Percentiles rank a stretch among this genome's conserved stretches.
Conservation (phyloP, 2,888 invertebrate species). For the Nomada goodeniana region DNA sequence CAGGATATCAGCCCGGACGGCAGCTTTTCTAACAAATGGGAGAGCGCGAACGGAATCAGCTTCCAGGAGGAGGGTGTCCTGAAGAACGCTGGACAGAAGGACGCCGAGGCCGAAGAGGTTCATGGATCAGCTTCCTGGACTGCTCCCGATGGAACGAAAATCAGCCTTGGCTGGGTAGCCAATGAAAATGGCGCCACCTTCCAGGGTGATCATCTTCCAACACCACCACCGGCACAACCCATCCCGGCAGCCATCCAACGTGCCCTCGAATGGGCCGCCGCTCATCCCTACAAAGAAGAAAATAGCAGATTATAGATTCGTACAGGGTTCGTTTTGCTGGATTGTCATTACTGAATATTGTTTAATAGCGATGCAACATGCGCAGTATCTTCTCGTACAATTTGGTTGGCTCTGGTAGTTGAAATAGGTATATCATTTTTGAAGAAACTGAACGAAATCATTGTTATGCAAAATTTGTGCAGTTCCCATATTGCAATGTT, state of each 20-base stretch:
- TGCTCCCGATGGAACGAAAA: conserved; percentile 81
- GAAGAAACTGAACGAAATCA: not conserved
- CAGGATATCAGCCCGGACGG: conserved; percentile 77
- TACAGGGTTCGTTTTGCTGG: not conserved
- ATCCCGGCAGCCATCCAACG: conserved; percentile 81
- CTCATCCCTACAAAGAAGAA: conserved; percentile 77
- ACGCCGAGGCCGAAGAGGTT: conserved; percentile 78
- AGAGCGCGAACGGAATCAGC: conserved; percentile 83
- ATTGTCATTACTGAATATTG: not conserved
- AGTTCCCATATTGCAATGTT: too few relatives aligned
- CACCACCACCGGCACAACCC: conserved; percentile 81
- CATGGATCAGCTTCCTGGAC: conserved; percentile 82
- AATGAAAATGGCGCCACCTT: conserved; percentile 84
- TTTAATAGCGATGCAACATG: too few relatives aligned
- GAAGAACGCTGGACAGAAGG: conserved; percentile 79
- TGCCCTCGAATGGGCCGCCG: conserved; percentile 79
- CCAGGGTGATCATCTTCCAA: conserved; percentile 83
- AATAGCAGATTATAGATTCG: conserved; percentile 62
- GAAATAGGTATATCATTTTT: too few relatives aligned
- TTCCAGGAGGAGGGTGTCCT: conserved; percentile 82
- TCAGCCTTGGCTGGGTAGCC: conserved; percentile 82
- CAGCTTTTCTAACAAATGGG: conserved; percentile 72
- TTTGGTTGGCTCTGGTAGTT: too few relatives aligned
- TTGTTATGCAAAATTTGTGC: not conserved
- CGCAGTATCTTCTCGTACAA: too few relatives aligned